Percentiles rank a stretch among this genome's conserved stretches.
These are phyloP conservation scores for Thecocarcelia acutangulata DNA, from an alignment of 2,888 invertebrate genomes.

Conservation along the genomic window DNA sequence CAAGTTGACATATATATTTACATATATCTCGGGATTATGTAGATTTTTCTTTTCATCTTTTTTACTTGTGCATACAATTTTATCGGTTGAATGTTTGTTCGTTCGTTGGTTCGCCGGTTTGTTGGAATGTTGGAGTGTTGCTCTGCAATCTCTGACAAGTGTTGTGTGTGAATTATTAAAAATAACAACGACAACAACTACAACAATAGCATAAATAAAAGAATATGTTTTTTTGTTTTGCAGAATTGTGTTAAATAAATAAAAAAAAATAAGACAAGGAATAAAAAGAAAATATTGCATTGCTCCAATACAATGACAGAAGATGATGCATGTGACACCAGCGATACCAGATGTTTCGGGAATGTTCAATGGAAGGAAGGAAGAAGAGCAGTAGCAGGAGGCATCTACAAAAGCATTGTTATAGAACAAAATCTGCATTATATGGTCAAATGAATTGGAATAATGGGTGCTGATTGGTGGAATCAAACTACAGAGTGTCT, in stretches of 20 bases:
- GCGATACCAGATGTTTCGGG: constrained; percentile 59
- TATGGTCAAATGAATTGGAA: too few relatives aligned
- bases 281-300: constrained; percentile 46
- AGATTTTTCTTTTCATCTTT: constrained; percentile 68
- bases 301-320: constrained; percentile 40
- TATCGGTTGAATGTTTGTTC: constrained; percentile 37
- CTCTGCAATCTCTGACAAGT: constrained; percentile 65
- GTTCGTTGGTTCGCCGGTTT: constrained; percentile 22
- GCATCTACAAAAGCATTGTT: constrained; percentile 26
- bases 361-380: background rate
- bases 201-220: constrained; percentile 10
- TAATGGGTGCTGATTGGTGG: too few relatives aligned
- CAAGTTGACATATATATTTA: constrained; percentile 80
- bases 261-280: constrained; percentile 12
- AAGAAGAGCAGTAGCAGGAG: constrained; percentile 10
- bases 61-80: constrained; percentile 46
- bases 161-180: constrained; percentile 67
- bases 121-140: background rate
- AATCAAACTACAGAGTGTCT: too few relatives aligned
- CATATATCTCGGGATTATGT: constrained; percentile 78
- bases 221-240: constrained; percentile 30
- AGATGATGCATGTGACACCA: constrained; percentile 59
- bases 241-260: constrained; percentile 15
- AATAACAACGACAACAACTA: background rate
- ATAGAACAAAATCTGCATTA: background rate